Evolutionary conservation across 2,888 invertebrate species (phyloP).

Genomic region (Adela reaumurella): DNA sequence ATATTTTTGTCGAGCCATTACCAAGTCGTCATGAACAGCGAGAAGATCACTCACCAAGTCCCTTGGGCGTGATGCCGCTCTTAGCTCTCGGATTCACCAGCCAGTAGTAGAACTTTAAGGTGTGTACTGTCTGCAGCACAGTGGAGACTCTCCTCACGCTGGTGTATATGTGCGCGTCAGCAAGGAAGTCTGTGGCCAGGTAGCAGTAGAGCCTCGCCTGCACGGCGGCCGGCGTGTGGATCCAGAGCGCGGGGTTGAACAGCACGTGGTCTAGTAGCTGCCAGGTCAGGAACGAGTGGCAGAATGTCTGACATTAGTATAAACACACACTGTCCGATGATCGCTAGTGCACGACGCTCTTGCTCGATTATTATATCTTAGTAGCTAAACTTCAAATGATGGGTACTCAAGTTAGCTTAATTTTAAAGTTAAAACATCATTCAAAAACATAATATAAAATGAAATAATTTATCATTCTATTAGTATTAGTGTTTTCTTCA

Average conservation of each 20-base stretch:
- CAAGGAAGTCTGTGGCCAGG: conserved; percentile 97
- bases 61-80: conserved; percentile 94
- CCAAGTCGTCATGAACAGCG: too few relatives aligned
- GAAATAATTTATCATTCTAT: too few relatives aligned
- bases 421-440: too few relatives aligned
- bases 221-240: conserved; percentile 94
- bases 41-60: conserved; percentile 67
- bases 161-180: conserved; percentile 95
- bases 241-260: conserved; percentile 99
- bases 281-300: conserved; percentile 86
- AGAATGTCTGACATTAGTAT: conserved; percentile 78
- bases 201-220: conserved; percentile 95
- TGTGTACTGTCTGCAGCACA: conserved; percentile 96
- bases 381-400: too few relatives aligned
- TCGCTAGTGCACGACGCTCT: conserved; percentile 41
- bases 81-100: conserved; percentile 92
- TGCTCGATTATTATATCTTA: too few relatives aligned
- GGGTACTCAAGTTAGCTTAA: too few relatives aligned
- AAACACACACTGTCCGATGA: conserved; percentile 50
- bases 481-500: too few relatives aligned
- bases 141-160: conserved; percentile 96
- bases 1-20: too few relatives aligned
- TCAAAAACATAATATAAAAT: too few relatives aligned
- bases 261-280: conserved; percentile 98
- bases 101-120: conserved; percentile 99